Evolutionary conservation across 2,797 vertebrate genomes (phyloP), one percentile per base, ranked within the genome.

Genomic region (Salmo trutta): DNA sequence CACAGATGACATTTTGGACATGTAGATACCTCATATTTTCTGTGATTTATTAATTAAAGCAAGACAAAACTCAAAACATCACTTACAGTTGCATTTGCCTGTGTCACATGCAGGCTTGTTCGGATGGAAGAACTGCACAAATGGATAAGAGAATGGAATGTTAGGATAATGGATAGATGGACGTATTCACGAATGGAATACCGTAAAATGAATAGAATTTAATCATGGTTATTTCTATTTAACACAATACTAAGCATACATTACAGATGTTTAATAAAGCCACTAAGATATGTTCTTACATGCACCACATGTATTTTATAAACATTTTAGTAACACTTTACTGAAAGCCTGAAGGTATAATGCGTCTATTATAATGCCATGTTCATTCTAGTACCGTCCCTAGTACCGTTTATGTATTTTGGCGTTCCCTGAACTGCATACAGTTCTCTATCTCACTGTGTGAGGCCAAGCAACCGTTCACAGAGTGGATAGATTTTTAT

Each of bases 11-110:
- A 91, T 91, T 93, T 90, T 88, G 84, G 92, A 91, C 91, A 85
- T 87, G 89, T 82, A 89, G 83, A 91, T 89, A 87, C 88, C 90
- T 90, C 87, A 91, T 88, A 14, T 90, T 89, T 78, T 77, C 80
- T 67, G 70, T 91, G 91, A 93, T 93, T 92, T 93, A 94, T 94
- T 93, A 85, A 94, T 93, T 93, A 84, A 86, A 89, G 79, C 77
- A 86, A 89, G 90, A 91, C 85, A 90, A 92, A 92, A 89, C 84
- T 89, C 85, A 87, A 88, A 89, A 79, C 89, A 88, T 92, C 80
- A 75, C 82, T 84, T 90, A 79, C 87, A 87, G 88, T 82, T 89
- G 84, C 79, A 89, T 88, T 88, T 91, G 85, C 82, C 65, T 76
- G 62, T 65, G 75, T 77, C 47, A 72, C 52, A 69, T 76, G 82